Evolutionary conservation across 1,140 invertebrate species (phyloP).

Genomic region (Helicoverpa armigera): DNA sequence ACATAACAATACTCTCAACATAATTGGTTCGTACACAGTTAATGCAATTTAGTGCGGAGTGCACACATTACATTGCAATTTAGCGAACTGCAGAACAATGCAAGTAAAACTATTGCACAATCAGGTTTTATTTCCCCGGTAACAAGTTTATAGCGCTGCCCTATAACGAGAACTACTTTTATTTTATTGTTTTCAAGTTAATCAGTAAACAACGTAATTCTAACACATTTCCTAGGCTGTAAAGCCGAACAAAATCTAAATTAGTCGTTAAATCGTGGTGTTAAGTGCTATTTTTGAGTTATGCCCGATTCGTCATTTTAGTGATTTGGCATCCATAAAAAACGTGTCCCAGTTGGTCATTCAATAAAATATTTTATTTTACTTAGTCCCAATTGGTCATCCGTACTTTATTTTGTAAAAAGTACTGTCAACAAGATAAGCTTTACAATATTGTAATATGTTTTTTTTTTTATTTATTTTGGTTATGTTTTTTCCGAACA

Average conservation of each 20-base stretch:
- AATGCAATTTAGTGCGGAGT: slow-evolving; percentile 17
- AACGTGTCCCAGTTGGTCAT: too few relatives aligned
- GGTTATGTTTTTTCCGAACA: too few relatives aligned
- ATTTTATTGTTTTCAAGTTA: slow-evolving; percentile 9
- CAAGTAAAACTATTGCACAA: slow-evolving; percentile 9
- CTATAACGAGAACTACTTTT: slow-evolving; percentile 15
- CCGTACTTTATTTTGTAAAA: too few relatives aligned
- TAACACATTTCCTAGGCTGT: slow-evolving; percentile 16
- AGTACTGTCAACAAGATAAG: too few relatives aligned
- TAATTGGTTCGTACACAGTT: slow-evolving; percentile 7
- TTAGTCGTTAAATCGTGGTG: neutral
- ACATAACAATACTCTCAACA: slow-evolving; percentile 19
- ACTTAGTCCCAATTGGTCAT: too few relatives aligned
- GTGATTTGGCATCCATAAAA: too few relatives aligned
- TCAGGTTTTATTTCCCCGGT: slow-evolving; percentile 21
- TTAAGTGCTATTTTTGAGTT: neutral
- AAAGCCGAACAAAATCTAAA: slow-evolving; percentile 7
- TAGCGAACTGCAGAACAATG: neutral
- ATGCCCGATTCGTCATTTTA: too few relatives aligned
- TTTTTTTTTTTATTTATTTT: too few relatives aligned
- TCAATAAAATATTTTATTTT: too few relatives aligned
- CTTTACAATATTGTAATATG: too few relatives aligned
- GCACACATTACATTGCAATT: slow-evolving; percentile 16
- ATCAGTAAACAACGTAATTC: slow-evolving; percentile 4
- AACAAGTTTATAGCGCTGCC: slow-evolving; percentile 12